Conservation (phyloP, 2,888 invertebrate genomes). For the Apodemia mormo region DNA sequence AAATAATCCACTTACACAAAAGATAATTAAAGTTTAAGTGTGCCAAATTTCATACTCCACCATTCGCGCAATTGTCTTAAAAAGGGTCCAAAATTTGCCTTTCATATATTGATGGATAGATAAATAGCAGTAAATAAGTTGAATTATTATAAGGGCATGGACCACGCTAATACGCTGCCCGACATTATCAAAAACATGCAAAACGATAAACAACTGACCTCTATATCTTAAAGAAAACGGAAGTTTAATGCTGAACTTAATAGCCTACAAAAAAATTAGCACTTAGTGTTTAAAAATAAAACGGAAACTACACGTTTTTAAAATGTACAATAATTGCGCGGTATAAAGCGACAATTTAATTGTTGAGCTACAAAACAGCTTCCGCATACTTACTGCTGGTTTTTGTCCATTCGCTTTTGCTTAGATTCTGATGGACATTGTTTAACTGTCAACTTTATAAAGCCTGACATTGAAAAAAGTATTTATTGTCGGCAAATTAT, state of each 20-base stretch:
- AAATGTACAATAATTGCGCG: slow-evolving; percentile 3
- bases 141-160: no score
- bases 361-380: slow-evolving; percentile 15
- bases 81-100: no score
- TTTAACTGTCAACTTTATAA: slow-evolving; percentile 10
- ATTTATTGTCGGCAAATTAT: background rate
- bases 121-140: no score
- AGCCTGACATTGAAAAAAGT: slow-evolving; percentile 15
- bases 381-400: slow-evolving; percentile 16
- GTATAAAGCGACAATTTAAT: slow-evolving; percentile 8
- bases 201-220: no score
- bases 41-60: no score
- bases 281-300: slow-evolving; percentile 7
- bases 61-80: no score
- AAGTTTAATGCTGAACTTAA: background rate
- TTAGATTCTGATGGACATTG: slow-evolving; percentile 15
- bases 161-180: no score
- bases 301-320: slow-evolving; percentile 10
- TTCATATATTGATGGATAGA: no score
- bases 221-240: background rate
- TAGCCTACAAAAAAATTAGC: background rate
- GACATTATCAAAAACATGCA: no score
- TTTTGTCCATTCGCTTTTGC: slow-evolving; percentile 13
- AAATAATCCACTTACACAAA: no score
- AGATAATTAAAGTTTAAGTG: no score